phyloP scores from a whole-genome alignment of 2,797 vertebrate species.

The Parotocinclus haroldoi region DNA sequence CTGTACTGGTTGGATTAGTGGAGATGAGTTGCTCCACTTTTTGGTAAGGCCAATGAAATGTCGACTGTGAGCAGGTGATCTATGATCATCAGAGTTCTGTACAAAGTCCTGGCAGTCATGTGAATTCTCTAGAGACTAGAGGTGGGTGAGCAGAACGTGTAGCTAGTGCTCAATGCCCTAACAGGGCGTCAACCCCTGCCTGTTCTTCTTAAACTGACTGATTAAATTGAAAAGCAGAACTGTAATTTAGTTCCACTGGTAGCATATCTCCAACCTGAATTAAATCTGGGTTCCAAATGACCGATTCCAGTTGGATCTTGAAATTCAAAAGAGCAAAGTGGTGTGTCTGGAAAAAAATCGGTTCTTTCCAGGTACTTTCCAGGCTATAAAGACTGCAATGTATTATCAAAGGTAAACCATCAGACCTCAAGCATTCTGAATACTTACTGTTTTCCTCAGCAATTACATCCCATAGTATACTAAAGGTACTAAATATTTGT shows the following conservation, averaged over 20 bases:
- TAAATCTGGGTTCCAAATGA: not conserved
- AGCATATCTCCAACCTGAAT: not conserved
- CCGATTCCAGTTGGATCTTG: no score
- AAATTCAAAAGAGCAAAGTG: no score
- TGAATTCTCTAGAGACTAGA: slow-evolving; percentile 35
- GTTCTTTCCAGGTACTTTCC: no score
- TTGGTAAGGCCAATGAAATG: slow-evolving; percentile 47
- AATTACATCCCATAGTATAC: no score
- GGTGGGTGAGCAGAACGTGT: slow-evolving; percentile 23
- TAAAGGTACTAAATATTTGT: no score
- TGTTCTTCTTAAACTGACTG: slow-evolving; percentile 1
- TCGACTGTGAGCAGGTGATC: slow-evolving; percentile 60
- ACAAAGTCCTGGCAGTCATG: slow-evolving; percentile 36
- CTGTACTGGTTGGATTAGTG: slow-evolving; percentile 56
- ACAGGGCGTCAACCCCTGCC: not conserved
- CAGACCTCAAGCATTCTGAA: no score
- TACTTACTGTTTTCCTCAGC: no score
- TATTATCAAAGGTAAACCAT: no score
- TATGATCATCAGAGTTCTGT: slow-evolving; percentile 54
- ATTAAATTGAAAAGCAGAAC: not conserved
- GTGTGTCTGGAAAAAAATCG: no score
- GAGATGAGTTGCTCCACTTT: slow-evolving; percentile 52
- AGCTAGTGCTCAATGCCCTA: slow-evolving; percentile 30
- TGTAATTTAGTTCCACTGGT: not conserved
- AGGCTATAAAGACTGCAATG: no score